These are phyloP conservation scores for Melipona bicolor DNA, from an alignment of 2,888 invertebrate genomes.

Conservation along the genomic window DNA sequence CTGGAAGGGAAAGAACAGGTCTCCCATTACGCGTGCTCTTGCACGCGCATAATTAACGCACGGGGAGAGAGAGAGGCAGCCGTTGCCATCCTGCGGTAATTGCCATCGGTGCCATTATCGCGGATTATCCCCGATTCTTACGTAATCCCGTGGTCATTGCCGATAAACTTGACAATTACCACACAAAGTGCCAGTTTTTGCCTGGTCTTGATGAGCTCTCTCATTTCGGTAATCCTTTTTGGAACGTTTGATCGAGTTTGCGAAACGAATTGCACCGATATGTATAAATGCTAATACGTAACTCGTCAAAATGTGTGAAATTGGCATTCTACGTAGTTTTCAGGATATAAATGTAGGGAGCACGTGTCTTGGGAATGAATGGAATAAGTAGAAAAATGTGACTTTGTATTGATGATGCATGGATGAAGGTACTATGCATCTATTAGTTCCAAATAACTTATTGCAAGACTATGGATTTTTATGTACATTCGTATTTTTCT, in stretches of 20 bases:
- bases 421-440: no score
- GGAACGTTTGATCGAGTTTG: not conserved
- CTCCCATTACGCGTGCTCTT: constrained; percentile 64
- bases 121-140: constrained; percentile 54
- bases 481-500: no score
- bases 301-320: no score
- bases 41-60: constrained; percentile 69
- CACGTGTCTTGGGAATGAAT: not conserved
- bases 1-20: constrained; percentile 44
- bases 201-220: constrained; percentile 5
- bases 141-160: constrained; percentile 30
- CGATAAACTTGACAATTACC: constrained; percentile 60
- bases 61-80: not conserved
- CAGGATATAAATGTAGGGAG: no score
- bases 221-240: constrained; percentile 5
- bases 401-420: not conserved
- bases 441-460: no score
- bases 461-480: no score
- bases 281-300: no score
- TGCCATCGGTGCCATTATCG: constrained; percentile 72
- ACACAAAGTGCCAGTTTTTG: constrained; percentile 37
- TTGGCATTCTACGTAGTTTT: no score
- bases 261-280: not conserved
- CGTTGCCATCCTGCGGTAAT: constrained; percentile 65
- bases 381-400: not conserved